These are phyloP conservation scores for Gerris buenoi DNA, from an alignment of 1,140 invertebrate genomes.

Conservation along the genomic window DNA sequence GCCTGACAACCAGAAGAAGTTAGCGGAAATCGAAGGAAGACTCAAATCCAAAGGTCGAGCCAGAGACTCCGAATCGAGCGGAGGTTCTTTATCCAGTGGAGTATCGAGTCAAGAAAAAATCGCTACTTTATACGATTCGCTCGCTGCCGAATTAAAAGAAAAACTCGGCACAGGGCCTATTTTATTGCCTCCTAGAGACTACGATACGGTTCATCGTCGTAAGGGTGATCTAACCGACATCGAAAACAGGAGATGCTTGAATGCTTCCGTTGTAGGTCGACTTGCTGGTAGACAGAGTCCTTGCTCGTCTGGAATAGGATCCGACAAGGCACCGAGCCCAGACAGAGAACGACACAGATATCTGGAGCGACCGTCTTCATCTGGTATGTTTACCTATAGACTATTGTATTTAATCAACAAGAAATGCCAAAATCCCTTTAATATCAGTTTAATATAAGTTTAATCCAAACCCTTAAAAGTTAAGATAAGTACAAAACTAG, in stretches of 20 bases:
- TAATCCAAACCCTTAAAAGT: too few species aligned
- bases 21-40: constrained; percentile 56
- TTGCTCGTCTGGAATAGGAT: constrained; percentile 65
- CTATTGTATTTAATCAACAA: too few species aligned
- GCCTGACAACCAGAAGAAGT: constrained; percentile 74
- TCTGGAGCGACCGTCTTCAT: constrained; percentile 26
- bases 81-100: constrained; percentile 25
- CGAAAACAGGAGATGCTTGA: constrained; percentile 53
- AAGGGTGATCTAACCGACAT: constrained; percentile 71
- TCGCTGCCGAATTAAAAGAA: constrained; percentile 77
- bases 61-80: constrained; percentile 54
- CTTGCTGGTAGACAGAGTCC: constrained; percentile 3
- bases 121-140: constrained; percentile 67
- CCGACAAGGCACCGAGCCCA: constrained; percentile 66
- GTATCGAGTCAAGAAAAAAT: constrained; percentile 29
- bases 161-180: constrained; percentile 63
- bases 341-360: constrained; percentile 21
- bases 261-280: constrained; percentile 49
- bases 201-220: constrained; percentile 72
- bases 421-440: too few species aligned
- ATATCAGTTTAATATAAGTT: too few species aligned
- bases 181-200: constrained; percentile 78
- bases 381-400: too few species aligned
- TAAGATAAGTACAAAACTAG: too few species aligned
- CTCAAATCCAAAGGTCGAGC: constrained; percentile 40